Base-by-base conservation (phyloP, 2,888 invertebrate species). In the Byasa hedistus region DNA sequence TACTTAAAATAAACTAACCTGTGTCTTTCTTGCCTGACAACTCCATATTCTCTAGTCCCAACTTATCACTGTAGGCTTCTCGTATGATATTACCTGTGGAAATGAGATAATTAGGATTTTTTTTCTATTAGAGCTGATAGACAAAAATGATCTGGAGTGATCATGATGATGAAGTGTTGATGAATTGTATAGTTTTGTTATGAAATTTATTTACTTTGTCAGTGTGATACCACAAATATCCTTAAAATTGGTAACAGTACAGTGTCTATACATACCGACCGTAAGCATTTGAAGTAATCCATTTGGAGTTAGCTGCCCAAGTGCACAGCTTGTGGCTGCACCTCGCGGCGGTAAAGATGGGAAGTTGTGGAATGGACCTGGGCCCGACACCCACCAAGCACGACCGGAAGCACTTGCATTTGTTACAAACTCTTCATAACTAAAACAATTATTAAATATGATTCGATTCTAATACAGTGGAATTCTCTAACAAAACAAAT, bases 301-400 rank as follows among this genome's bases (percentile, higher is more conserved):
- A 58, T 94, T 89, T 15, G 95, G 94, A 0, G 98, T 98, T 66
- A 99, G 91, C 78, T 98, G 97, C 0, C 97, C 97, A 19, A 96
- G 89, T n/a, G 95, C 94, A 79, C 98, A 98, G 69, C 94, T 94
- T 0, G 93, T 94, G 57, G 84, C 84, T 0, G 83, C 70, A 0
- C 84, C 80, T 0, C 82, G 81, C 61, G 81, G 77, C 1, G 97
- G 97, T 17, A 96, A 83, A 58, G 96, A 92, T 0, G 97, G 96
- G 80, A 97, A 97, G 70, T 95, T 96, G 83, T 97, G 96, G 81
- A 97, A 97, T 0, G 97, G 95, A 0, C 96, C 96, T 61, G 95
- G 90, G 24, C 94, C 93, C 69, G 95, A 94, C 71, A 94, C 94
- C 95, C 96, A 96, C 78, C 95, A 93, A 71, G 94, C 91, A 66